Conservation (phyloP, 2,113 vertebrate genomes). For the Reinhardtius hippoglossoides region DNA sequence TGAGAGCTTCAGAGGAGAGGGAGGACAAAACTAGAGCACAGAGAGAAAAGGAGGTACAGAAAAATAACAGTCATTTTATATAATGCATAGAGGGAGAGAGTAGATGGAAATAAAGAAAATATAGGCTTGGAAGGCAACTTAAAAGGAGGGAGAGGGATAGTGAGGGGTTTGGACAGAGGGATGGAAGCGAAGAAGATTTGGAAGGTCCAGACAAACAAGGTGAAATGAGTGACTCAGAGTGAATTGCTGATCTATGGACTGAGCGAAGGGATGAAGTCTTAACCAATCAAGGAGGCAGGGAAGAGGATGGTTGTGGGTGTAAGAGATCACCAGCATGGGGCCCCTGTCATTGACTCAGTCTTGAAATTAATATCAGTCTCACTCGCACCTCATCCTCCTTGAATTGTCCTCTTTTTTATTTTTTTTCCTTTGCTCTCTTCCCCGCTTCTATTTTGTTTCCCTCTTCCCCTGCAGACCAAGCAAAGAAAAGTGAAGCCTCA, state of each 20-base stretch:
- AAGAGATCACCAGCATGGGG: too few relatives aligned
- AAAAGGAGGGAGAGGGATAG: background rate
- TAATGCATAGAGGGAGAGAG: background rate
- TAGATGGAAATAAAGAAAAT: conserved; percentile 28
- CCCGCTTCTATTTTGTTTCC: conserved; percentile 26
- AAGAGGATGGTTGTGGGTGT: background rate
- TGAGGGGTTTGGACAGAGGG: too few relatives aligned
- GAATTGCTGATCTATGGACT: conserved; percentile 28
- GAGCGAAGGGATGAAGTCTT: conserved; percentile 28
- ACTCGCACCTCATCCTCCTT: conserved; percentile 21
- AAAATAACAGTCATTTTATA: conserved; percentile 13
- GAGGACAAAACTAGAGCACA: conserved; percentile 27
- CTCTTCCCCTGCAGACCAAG: conserved; percentile 30
- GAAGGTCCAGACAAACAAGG: conserved; percentile 28
- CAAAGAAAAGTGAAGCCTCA: conserved; percentile 17
- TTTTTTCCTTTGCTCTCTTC: conserved; percentile 6
- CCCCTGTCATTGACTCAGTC: conserved; percentile 31
- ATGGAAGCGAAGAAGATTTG: conserved; percentile 35
- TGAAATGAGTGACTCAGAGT: conserved; percentile 5
- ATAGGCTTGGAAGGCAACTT: conserved; percentile 1
- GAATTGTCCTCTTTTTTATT: conserved; percentile 1
- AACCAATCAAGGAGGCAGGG: conserved; percentile 19
- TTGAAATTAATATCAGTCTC: conserved; percentile 26
- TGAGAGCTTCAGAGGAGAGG: conserved; percentile 21
- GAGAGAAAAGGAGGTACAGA: conserved; percentile 11